Evolutionary conservation across 1,140 invertebrate species (phyloP).

Genomic region (Eurytemora carolleeae): DNA sequence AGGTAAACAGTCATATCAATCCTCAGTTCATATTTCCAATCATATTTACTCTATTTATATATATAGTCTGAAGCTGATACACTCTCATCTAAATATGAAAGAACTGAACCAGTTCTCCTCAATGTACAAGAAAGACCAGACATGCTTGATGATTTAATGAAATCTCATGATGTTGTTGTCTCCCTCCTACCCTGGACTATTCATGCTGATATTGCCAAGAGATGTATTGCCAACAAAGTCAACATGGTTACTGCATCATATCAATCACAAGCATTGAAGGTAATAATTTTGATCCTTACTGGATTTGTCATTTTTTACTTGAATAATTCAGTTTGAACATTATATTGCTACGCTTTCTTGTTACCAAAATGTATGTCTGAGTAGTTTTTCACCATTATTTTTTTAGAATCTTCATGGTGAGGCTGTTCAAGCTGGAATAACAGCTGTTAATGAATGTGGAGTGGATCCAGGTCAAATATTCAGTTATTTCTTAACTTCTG

Average conservation of each 20-base stretch:
- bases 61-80: conserved; percentile 67
- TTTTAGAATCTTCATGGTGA: conserved; percentile 42
- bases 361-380: too few species aligned
- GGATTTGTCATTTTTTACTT: too few species aligned
- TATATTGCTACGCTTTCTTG: too few species aligned
- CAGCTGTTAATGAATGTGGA: conserved; percentile 84
- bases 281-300: too few species aligned
- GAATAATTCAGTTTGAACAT: too few species aligned
- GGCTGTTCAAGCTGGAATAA: conserved; percentile 61
- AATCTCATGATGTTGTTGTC: conserved; percentile 54
- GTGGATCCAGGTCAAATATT: neutral
- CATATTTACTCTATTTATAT: too few species aligned
- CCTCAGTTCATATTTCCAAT: too few species aligned
- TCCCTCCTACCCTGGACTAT: conserved; percentile 80
- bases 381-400: too few species aligned
- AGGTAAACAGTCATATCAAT: too few species aligned
- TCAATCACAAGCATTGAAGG: conserved; percentile 53
- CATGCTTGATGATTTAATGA: conserved; percentile 45
- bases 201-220: conserved; percentile 61
- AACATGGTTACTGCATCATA: conserved; percentile 97
- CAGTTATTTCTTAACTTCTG: too few species aligned
- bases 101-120: conserved; percentile 58
- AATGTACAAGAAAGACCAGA: conserved; percentile 52
- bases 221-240: conserved; percentile 59
- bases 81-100: conserved; percentile 48